These are phyloP conservation scores for Cranoglanis bouderius DNA, from an alignment of 2,113 vertebrate genomes.

Conservation along the genomic window DNA sequence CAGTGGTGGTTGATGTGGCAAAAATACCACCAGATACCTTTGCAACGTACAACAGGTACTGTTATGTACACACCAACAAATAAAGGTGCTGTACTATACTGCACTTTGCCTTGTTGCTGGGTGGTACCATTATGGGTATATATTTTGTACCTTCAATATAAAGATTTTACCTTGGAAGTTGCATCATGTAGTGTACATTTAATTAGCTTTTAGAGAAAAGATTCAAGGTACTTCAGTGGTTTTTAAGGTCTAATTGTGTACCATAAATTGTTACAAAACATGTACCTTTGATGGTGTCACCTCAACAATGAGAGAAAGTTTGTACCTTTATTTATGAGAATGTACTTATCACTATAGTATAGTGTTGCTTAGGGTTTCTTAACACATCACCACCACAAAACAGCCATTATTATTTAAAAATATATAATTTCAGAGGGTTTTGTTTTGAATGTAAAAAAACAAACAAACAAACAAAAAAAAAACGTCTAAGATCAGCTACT, in stretches of 20 bases:
- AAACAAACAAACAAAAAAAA: not conserved
- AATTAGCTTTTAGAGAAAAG: not conserved
- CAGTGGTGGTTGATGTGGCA: not conserved
- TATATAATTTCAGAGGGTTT: not conserved
- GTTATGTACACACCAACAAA: not conserved
- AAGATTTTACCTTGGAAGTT: not conserved
- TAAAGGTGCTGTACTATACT: not conserved
- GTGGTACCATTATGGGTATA: not conserved
- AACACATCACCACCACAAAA: not conserved
- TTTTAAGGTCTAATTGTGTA: not conserved
- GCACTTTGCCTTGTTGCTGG: not conserved
- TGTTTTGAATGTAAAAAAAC: not conserved
- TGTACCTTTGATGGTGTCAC: not conserved
- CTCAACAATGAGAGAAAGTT: not conserved
- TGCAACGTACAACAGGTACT: not conserved
- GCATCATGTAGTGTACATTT: not conserved
- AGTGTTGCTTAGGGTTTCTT: not conserved
- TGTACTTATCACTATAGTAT: not conserved
- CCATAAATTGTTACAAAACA: not conserved
- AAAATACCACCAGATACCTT: not conserved
- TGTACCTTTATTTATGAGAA: not conserved
- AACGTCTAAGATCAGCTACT: not conserved
- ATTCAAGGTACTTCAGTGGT: not conserved
- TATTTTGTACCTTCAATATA: not conserved
- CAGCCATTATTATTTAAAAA: not conserved